Base-by-base conservation (phyloP, 1,140 invertebrate genomes). In the Brachionus plicatilis region DNA sequence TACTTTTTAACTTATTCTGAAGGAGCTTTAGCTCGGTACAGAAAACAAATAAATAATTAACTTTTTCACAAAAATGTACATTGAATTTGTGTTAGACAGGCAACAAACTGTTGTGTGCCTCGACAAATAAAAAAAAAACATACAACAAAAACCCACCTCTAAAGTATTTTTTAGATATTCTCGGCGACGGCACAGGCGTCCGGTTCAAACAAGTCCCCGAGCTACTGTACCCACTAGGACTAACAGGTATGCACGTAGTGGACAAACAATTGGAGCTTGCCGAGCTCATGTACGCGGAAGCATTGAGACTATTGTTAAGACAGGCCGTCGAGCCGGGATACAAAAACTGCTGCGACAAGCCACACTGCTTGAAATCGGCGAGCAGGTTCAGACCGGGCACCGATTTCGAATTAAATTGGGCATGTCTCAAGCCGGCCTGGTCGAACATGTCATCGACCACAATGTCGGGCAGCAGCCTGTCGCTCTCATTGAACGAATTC, bases 101-200 rank as follows among this genome's bases (percentile, higher is more conserved):
- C n/a, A n/a, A n/a, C n/a, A n/a, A n/a, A n/a, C n/a, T n/a, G n/a
- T n/a, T n/a, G n/a, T n/a, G n/a, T n/a, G n/a, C n/a, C n/a, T n/a
- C n/a, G n/a, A n/a, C n/a, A n/a, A n/a, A n/a, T n/a, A n/a, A n/a
- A n/a, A n/a, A n/a, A n/a, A n/a, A n/a, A n/a, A n/a, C n/a, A n/a
- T n/a, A 29, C 29, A 29, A 29, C 29, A 33, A 33, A 33, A 43
- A 72, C 9, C 11, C 27, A 80, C 76, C 76, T 56, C 56, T 80
- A 33, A 65, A 80, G 41, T 80, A 80, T 65, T 80, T 80, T 53
- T 80, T 80, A 0, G 76, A 80, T 80, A 80, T 80, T 33, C 76
- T 56, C 0, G 76, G 76, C 76, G 76, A 80, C 17, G 56, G 43
- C 0, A 65, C 50, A 6, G 76, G 76, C 1, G 76, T 80, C 20